Percentiles rank a stretch among this genome's conserved stretches.
Evolutionary conservation across 2,113 vertebrate species (phyloP).

Genomic region (Nesoenas mayeri): DNA sequence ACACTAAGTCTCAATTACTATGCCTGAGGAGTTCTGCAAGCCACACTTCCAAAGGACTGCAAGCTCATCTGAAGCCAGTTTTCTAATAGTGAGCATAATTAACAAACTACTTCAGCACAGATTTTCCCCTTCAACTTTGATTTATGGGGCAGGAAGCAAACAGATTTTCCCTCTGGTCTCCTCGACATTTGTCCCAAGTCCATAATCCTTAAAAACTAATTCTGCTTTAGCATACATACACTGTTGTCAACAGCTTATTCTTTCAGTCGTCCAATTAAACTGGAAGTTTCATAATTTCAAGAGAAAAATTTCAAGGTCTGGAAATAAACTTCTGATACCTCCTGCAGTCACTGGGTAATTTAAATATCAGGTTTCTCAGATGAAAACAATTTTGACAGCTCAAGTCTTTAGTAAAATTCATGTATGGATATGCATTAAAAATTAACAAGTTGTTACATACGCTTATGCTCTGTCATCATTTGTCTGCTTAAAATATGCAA

Average conservation of each 20-base stretch:
- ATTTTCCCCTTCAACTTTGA: background rate
- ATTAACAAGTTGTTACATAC: background rate
- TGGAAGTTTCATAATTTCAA: background rate
- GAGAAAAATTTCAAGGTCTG: background rate
- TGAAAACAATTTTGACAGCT: background rate
- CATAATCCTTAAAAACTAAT: background rate
- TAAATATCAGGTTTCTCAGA: background rate
- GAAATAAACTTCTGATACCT: background rate
- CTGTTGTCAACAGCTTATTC: background rate
- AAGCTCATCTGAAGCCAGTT: background rate
- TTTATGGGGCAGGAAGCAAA: background rate
- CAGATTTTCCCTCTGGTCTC: background rate
- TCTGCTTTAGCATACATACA: background rate
- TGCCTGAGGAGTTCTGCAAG: background rate
- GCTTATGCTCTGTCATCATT: background rate
- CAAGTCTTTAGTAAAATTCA: background rate
- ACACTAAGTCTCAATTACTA: background rate
- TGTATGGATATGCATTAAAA: background rate
- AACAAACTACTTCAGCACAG: background rate
- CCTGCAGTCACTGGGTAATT: background rate
- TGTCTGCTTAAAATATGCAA: background rate
- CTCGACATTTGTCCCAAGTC: background rate
- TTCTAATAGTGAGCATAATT: background rate
- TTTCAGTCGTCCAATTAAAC: background rate
- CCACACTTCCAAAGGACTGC: fast-evolving